Conservation (phyloP, 2,888 invertebrate genomes). For the Brachypalpus laphriformis region DNA sequence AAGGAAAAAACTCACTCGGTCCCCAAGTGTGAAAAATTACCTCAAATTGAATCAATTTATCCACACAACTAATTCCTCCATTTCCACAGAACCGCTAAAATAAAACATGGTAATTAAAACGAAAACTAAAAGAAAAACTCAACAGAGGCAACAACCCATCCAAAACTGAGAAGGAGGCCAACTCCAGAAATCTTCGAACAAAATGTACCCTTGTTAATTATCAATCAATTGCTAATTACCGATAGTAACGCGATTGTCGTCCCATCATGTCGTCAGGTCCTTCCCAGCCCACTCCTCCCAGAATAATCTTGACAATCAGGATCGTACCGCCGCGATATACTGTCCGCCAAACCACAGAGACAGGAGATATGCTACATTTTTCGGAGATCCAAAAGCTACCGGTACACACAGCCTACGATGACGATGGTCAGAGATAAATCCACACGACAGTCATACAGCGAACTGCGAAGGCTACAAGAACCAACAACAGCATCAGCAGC, state of each 20-base stretch:
- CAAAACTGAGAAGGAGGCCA: not conserved
- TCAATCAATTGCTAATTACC: slow-evolving; percentile 81
- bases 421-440: slow-evolving; percentile 66
- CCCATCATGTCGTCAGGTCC: slow-evolving; percentile 59
- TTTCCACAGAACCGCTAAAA: slow-evolving; percentile 24
- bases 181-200: slow-evolving; percentile 72
- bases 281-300: slow-evolving; percentile 37
- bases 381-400: slow-evolving; percentile 64
- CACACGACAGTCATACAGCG: slow-evolving; percentile 35
- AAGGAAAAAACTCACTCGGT: not conserved
- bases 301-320: slow-evolving; percentile 69
- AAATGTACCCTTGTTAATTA: slow-evolving; percentile 80
- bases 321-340: slow-evolving; percentile 54
- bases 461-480: slow-evolving; percentile 44
- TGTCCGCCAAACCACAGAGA: slow-evolving; percentile 29
- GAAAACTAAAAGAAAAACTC: slow-evolving; percentile 33
- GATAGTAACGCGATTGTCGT: slow-evolving; percentile 80
- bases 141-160: slow-evolving; percentile 48
- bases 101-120: slow-evolving; percentile 63
- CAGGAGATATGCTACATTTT: slow-evolving; percentile 34
- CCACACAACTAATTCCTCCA: not conserved
- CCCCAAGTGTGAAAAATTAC: not conserved
- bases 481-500: slow-evolving; percentile 16
- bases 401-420: slow-evolving; percentile 59
- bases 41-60: not conserved